Evolutionary conservation across 2,888 invertebrate species (phyloP), one percentile per base, ranked within the genome.

Genomic region (Euzophera pinguis): DNA sequence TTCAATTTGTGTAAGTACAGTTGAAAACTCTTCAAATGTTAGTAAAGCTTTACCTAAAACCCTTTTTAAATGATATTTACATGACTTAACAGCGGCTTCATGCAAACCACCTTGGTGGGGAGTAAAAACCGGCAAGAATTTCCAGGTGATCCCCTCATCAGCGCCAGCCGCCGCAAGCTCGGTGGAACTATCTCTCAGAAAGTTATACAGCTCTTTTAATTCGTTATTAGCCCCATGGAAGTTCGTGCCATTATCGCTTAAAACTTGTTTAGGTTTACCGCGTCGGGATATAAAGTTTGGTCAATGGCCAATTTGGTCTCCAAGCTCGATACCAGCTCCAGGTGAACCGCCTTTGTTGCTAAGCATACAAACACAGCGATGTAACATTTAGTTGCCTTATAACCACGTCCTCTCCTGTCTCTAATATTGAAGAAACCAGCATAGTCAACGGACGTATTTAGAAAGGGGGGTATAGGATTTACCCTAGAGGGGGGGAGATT

Each of bases 1-100:
- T 29, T 54, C 54, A n/a, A 54, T 51, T 42, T 54, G 54, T n/a
- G 42, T n/a, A 7, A 54, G 27, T 3, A 47, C n/a, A 13, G 54
- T 47, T 1, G 14, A 27, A 22, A 51, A 54, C 9, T 54, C 54
- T 27, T 54, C 54, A 29, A 45, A 54, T 9, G 50, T 54, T 47
- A 54, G 16, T n/a, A 47, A 22, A 35, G 38, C 27, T 2, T 54
- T 13, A 10, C 47, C 47, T n/a, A 54, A 12, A 1, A 54, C 47
- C 6, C 54, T 39, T 37, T 47, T 54, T 7, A 54, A 42, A 39
- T 54, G 50, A 42, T n/a, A n/a, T n/a, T n/a, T n/a, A n/a, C n/a
- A n/a, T n/a, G 22, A 54, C 41, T 51, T 54, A 14, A 54, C 50
- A 1, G 50, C 50, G 3, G 39, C 17, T n/a, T 54, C 54, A 4